These are phyloP conservation scores for Agrochola litura DNA, from an alignment of 2,888 invertebrate species.

Conservation along the genomic window DNA sequence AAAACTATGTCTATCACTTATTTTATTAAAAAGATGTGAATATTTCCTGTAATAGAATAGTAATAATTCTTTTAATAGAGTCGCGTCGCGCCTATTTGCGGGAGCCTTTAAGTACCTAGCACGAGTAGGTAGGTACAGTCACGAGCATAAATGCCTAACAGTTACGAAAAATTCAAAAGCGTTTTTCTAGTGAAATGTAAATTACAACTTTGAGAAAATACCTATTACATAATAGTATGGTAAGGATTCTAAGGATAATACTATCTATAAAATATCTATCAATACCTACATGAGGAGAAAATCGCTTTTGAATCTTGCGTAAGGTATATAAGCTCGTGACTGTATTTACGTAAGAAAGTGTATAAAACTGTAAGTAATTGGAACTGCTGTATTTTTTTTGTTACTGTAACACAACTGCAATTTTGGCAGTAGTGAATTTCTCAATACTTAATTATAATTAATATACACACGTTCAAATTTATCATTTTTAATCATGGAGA, in stretches of 20 bases:
- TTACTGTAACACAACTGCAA: neutral
- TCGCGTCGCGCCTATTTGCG: no score
- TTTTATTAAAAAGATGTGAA: no score
- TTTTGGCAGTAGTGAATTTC: constrained; percentile 30
- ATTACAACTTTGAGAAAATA: neutral
- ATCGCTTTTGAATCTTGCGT: neutral
- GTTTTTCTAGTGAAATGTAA: neutral
- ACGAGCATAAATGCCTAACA: neutral
- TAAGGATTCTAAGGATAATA: neutral
- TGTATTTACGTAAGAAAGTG: neutral
- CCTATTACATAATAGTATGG: neutral
- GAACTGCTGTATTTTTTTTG: constrained; percentile 15
- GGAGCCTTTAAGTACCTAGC: neutral
- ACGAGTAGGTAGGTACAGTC: neutral
- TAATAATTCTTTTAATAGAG: no score
- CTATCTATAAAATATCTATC: neutral
- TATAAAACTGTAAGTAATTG: neutral
- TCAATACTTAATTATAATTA: constrained; percentile 37
- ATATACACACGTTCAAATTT: constrained; percentile 22
- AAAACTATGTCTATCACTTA: no score
- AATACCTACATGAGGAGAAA: neutral
- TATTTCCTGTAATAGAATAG: no score
- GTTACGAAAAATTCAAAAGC: neutral
- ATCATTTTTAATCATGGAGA: constrained; percentile 30
- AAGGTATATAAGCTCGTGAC: neutral